Percentiles rank a stretch among this genome's conserved stretches.
phyloP scores from a whole-genome alignment of 2,888 invertebrate genomes.

The Thereva unica region DNA sequence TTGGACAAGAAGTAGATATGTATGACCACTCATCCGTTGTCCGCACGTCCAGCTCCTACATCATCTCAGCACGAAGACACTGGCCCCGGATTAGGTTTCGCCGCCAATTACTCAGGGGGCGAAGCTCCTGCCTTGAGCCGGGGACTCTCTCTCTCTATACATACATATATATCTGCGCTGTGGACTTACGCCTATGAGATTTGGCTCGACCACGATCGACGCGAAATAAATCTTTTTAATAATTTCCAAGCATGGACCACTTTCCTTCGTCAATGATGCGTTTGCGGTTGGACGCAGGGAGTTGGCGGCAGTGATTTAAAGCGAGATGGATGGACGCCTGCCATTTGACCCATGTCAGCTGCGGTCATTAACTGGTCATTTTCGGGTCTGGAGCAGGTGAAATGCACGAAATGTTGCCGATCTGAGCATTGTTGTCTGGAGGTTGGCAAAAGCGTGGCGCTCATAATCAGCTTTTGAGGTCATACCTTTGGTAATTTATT shows the following conservation, averaged over 20 bases:
- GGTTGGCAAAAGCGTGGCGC: slow-evolving; percentile 40
- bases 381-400: slow-evolving; percentile 19
- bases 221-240: slow-evolving; percentile 41
- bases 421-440: slow-evolving; percentile 32
- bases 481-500: slow-evolving; percentile 34
- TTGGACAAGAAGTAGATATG: slow-evolving; percentile 8
- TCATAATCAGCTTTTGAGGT: slow-evolving; percentile 35
- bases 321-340: slow-evolving; percentile 7
- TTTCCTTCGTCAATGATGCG: slow-evolving; percentile 26
- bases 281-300: slow-evolving; percentile 26
- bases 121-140: neutral
- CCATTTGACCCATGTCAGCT: slow-evolving; percentile 32
- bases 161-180: neutral
- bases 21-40: slow-evolving; percentile 28
- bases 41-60: slow-evolving; percentile 22
- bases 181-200: neutral
- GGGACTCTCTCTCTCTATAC: slow-evolving; percentile 2
- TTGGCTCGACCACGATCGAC: slow-evolving; percentile 29
- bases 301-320: slow-evolving; percentile 25
- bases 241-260: slow-evolving; percentile 35
- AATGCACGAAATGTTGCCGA: slow-evolving; percentile 16
- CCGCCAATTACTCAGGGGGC: slow-evolving; percentile 6
- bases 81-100: slow-evolving; percentile 21
- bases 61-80: slow-evolving; percentile 31
- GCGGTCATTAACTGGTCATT: slow-evolving; percentile 23